Conservation (phyloP, 2,888 invertebrate species). For the Drosophila parthenogenetica region DNA sequence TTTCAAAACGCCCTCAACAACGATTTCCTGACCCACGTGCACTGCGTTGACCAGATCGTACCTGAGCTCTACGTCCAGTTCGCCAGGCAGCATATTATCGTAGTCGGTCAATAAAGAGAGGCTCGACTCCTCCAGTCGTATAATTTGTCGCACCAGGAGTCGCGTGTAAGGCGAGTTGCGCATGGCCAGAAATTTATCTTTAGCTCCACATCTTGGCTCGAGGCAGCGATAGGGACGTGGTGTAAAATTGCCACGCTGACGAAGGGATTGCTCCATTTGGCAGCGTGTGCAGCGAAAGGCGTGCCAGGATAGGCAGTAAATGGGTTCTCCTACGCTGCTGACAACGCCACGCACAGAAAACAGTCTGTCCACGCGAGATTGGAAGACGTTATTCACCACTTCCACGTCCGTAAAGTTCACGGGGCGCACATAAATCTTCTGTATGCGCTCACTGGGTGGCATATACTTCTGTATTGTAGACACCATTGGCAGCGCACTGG, state of each 20-base stretch:
- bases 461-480: slow-evolving; percentile 52
- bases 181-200: slow-evolving; percentile 86
- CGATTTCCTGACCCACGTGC: slow-evolving; percentile 94
- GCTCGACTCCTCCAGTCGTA: slow-evolving; percentile 92
- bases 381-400: slow-evolving; percentile 81
- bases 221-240: slow-evolving; percentile 71
- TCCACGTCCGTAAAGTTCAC: slow-evolving; percentile 89
- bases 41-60: slow-evolving; percentile 93
- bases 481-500: slow-evolving; percentile 5
- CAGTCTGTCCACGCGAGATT: slow-evolving; percentile 88
- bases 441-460: slow-evolving; percentile 48
- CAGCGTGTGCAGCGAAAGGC: slow-evolving; percentile 86
- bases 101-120: slow-evolving; percentile 85
- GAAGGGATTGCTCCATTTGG: slow-evolving; percentile 87
- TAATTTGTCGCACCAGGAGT: slow-evolving; percentile 91
- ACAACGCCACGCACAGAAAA: slow-evolving; percentile 94
- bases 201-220: slow-evolving; percentile 71
- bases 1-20: slow-evolving; percentile 94
- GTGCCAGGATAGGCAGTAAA: slow-evolving; percentile 90
- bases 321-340: slow-evolving; percentile 91
- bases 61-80: slow-evolving; percentile 93
- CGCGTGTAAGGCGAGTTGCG: slow-evolving; percentile 90
- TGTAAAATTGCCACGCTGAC: slow-evolving; percentile 85
- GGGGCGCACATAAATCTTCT: slow-evolving; percentile 86
- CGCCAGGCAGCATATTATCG: slow-evolving; percentile 90